These are phyloP conservation scores for Epinephelus lanceolatus DNA, from an alignment of 2,113 vertebrate genomes.

Conservation along the genomic window DNA sequence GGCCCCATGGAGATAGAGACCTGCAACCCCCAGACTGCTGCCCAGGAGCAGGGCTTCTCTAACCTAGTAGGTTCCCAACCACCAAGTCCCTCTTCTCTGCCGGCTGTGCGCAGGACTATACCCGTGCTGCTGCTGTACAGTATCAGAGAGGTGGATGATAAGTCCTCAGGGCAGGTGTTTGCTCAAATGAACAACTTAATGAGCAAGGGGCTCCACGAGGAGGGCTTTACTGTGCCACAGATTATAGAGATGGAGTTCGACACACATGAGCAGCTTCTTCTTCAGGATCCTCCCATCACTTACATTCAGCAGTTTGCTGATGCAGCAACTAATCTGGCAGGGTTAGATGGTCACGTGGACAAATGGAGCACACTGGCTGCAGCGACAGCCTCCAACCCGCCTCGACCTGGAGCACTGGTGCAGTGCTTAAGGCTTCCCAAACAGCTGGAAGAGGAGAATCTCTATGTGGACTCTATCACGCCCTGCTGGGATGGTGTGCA, in stretches of 20 bases:
- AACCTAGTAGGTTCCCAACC: slow-evolving; percentile 77
- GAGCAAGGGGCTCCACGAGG: slow-evolving; percentile 97
- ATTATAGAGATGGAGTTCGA: slow-evolving; percentile 99
- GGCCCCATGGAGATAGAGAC: slow-evolving; percentile 97
- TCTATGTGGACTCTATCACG: slow-evolving; percentile 96
- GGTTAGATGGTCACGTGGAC: slow-evolving; percentile 89
- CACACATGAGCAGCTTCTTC: slow-evolving; percentile 95
- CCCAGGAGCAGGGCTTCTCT: slow-evolving; percentile 90
- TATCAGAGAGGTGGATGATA: slow-evolving; percentile 98
- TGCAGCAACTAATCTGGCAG: slow-evolving; percentile 89
- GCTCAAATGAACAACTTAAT: slow-evolving; percentile 98
- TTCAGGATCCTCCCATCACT: slow-evolving; percentile 98
- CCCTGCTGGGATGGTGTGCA: slow-evolving; percentile 97
- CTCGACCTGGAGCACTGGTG: slow-evolving; percentile 95
- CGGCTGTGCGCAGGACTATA: slow-evolving; percentile 92
- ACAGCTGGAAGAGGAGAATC: slow-evolving; percentile 96
- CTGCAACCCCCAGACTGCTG: slow-evolving; percentile 86
- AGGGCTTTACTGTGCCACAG: slow-evolving; percentile 98
- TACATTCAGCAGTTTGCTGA: slow-evolving; percentile 99
- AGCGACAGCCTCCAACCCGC: slow-evolving; percentile 66
- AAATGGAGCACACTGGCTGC: slow-evolving; percentile 94
- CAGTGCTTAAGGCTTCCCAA: slow-evolving; percentile 96
- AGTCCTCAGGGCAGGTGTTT: slow-evolving; percentile 96
- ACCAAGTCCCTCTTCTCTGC: slow-evolving; percentile 82
- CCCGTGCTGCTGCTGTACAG: slow-evolving; percentile 96